Base-by-base conservation (phyloP, 2,888 invertebrate genomes). In the Drosophila testacea region DNA sequence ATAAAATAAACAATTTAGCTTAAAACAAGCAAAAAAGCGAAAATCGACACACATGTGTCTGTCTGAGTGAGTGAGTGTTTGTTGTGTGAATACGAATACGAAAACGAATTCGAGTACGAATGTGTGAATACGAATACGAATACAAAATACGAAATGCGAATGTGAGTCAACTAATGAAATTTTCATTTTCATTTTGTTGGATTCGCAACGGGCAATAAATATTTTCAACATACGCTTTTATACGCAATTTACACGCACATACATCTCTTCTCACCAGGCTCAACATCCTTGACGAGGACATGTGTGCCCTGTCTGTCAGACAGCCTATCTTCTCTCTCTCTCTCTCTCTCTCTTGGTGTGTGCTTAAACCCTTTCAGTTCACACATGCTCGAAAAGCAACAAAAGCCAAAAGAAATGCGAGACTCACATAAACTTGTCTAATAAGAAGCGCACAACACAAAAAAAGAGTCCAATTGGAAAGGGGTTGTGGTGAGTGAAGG, bases 171-270 rank as follows among this genome's bases (percentile, higher is more conserved):
- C 88, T 90, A 88, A 90, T 89, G 90, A 90, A 88, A 88, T 80
- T 85, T 85, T 88, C 89, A 89, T 84, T 84, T 83, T 88, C 90
- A 90, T 91, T 90, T 90, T 86, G 90, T 88, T 89, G 88, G 88
- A 91, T 91, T 90, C 90, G 90, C 77, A 90, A 91, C 90, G 91
- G 83, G 91, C 78, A 90, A 90, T 90, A 90, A 90, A 90, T 90
- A 91, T 90, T 88, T 91, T 86, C 83, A 90, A 86, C 89, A 90
- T 79, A 82, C 81, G 77, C 79, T 88, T 86, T 86, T 86, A 88
- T 88, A 87, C 90, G 90, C 90, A 87, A 87, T 90, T 87, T 87
- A 67, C 86, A 87, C 90, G 87, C 89, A 68, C 81, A 90, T 86
- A 77, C 89, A 89, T 86, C 89, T 77, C 79, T 68, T n/a, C 42